Base-by-base conservation (phyloP, 2,888 invertebrate genomes). In the Apocheima hispidaria region DNA sequence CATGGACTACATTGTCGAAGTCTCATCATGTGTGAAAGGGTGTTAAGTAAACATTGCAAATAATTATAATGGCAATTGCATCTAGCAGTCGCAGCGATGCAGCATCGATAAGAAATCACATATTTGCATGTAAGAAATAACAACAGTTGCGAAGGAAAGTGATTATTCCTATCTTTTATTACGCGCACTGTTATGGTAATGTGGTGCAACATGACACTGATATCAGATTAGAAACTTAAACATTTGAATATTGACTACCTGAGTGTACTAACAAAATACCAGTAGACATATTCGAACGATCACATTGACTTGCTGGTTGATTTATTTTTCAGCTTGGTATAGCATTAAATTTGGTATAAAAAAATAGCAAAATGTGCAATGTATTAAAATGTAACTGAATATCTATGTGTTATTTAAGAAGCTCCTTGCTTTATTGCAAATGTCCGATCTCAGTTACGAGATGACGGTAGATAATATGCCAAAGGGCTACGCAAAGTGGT, bases 21-120 rank as follows among this genome's bases (percentile, higher is more conserved):
- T 86, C 87, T 88, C 90, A 79, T 93, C 92, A 93, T 88, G 89
- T 90, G 90, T 90, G 88, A 92, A 93, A 92, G 93, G 93, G 93
- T 93, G 92, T 92, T 93, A 93, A 93, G 93, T 93, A 93, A 93
- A 93, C 93, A 93, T 93, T 92, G 93, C 90, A 90, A 90, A 93
- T 92, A 88, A 91, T 92, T 92, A 92, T 88, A 88, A 91, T 90
- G 83, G 84, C 87, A 88, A 90, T 88, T 86, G 88, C 87, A 91
- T 86, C 88, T 63, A 78, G 74, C 76, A 74, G 75, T 79, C 69
- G 73, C 73, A 77, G 44, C 28, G 88, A 88, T 89, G 75, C 77
- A 74, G 77, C 83, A 83, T 87, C 82, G 86, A 89, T 89, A 88
- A 88, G 85, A 82, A 85, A 85, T 81, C 81, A 65, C 77, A 81